Conservation (phyloP, 2,797 vertebrate species). For the Microctenopoma lineatum region DNA sequence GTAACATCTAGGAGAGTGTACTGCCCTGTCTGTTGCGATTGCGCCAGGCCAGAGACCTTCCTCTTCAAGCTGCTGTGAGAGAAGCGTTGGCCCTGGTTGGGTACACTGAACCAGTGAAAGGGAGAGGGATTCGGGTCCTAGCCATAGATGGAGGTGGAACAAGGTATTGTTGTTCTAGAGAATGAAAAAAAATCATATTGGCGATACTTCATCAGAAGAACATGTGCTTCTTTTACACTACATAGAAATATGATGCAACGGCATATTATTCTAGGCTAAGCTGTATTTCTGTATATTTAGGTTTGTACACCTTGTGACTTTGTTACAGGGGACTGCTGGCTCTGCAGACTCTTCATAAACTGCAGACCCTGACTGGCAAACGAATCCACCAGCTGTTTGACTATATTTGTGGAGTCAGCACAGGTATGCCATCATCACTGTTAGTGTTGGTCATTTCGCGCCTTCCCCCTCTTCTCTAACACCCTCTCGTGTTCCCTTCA, state of each 20-base stretch:
- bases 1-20: slow-evolving; percentile 84
- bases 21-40: slow-evolving; percentile 90
- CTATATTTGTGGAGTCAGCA: slow-evolving; percentile 98
- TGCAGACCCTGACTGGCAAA: slow-evolving; percentile 93
- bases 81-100: slow-evolving; percentile 93
- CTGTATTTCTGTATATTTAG: background rate
- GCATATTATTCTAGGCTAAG: no score
- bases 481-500: background rate
- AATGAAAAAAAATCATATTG: no score
- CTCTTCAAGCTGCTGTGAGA: slow-evolving; percentile 91
- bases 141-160: slow-evolving; percentile 96
- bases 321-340: slow-evolving; percentile 90
- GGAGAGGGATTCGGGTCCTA: slow-evolving; percentile 92
- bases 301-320: slow-evolving; percentile 2
- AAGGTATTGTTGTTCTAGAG: slow-evolving; percentile 82
- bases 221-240: background rate
- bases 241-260: background rate
- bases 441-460: background rate
- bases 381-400: slow-evolving; percentile 94
- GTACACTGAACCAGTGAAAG: slow-evolving; percentile 92
- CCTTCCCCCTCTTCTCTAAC: background rate
- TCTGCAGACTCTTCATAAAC: slow-evolving; percentile 91
- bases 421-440: slow-evolving; percentile 82
- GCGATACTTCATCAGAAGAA: no score
- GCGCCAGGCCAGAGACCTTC: slow-evolving; percentile 88